Conservation (phyloP, 2,113 vertebrate species). For the Elgaria multicarinata region DNA sequence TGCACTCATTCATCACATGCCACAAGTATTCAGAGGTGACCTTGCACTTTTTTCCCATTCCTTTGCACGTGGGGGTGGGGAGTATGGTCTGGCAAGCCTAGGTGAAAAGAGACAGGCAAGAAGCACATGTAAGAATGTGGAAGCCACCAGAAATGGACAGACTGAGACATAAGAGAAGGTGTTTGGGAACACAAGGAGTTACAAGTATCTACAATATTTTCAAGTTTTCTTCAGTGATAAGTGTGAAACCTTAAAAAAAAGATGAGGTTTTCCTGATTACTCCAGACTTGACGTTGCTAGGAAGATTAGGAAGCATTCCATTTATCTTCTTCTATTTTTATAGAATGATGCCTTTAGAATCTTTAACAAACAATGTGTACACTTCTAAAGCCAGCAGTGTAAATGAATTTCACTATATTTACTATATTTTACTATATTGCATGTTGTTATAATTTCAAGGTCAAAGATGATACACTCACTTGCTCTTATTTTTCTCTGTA, state of each 20-base stretch:
- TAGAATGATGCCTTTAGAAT: background rate
- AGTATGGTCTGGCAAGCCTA: background rate
- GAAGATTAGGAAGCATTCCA: too few species aligned
- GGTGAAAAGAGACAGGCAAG: too few species aligned
- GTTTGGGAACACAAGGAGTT: background rate
- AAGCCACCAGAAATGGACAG: background rate
- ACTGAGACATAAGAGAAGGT: too few species aligned
- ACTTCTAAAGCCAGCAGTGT: background rate
- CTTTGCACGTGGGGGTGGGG: background rate
- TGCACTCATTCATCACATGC: background rate
- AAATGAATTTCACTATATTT: background rate
- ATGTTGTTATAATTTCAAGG: background rate
- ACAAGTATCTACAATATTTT: background rate
- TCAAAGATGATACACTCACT: background rate
- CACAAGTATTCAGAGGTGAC: background rate
- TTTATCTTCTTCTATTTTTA: background rate
- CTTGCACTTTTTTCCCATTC: background rate
- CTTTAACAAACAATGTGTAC: background rate
- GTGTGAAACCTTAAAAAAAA: background rate
- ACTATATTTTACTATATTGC: background rate
- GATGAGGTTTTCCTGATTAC: background rate
- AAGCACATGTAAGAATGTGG: background rate
- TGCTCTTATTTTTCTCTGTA: slow-evolving; percentile 32
- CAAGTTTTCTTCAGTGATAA: background rate
- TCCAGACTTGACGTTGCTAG: background rate